phyloP scores from a whole-genome alignment of 2,888 invertebrate genomes.

The Nebria brevicollis region DNA sequence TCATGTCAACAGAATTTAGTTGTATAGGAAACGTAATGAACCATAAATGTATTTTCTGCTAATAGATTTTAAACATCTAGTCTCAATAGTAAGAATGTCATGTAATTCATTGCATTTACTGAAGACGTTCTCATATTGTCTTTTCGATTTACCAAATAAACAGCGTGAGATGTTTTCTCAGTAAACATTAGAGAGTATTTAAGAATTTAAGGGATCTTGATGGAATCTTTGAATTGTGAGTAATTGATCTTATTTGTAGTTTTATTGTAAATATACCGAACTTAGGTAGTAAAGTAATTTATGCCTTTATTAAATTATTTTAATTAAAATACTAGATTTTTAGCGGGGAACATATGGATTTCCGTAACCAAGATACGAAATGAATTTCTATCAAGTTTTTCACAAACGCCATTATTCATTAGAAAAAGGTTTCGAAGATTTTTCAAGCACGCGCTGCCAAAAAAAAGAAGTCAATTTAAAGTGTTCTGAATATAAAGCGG shows the following conservation, averaged over 20 bases:
- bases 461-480: conserved; percentile 39
- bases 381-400: too few species aligned
- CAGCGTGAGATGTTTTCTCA: conserved; percentile 17
- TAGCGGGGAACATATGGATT: not conserved
- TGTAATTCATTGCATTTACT: not conserved
- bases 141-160: conserved; percentile 25
- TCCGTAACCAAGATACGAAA: not conserved
- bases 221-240: not conserved
- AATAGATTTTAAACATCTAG: too few species aligned
- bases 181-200: conserved; percentile 4
- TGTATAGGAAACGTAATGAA: too few species aligned
- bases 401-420: conserved; percentile 37
- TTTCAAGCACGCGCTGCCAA: not conserved
- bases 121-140: conserved; percentile 15
- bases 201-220: not conserved
- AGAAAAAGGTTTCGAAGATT: conserved; percentile 22
- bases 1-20: too few species aligned
- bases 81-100: not conserved
- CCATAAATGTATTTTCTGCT: too few species aligned
- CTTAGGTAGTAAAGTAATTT: too few species aligned
- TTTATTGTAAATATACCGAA: too few species aligned
- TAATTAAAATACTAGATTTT: too few species aligned
- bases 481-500: conserved; percentile 38
- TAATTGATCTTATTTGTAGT: not conserved
- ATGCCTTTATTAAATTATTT: too few species aligned